These are phyloP conservation scores for Chaetops frenatus DNA, from an alignment of 2,113 vertebrate genomes.

Conservation along the genomic window DNA sequence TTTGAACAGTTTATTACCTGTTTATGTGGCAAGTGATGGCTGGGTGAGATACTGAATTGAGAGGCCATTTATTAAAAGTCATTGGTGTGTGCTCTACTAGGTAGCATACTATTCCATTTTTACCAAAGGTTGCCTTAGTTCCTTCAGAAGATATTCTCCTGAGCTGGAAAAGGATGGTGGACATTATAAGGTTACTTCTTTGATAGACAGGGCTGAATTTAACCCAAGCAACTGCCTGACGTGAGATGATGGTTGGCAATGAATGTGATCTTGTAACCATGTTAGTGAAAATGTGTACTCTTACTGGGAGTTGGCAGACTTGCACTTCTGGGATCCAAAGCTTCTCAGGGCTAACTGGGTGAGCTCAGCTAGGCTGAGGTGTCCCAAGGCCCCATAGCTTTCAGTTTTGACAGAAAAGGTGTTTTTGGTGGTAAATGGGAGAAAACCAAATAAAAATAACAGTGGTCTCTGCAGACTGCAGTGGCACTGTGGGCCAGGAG, in stretches of 20 bases:
- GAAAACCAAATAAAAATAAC: neutral
- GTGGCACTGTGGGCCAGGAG: neutral
- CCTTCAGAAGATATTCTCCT: neutral
- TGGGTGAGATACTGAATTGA: neutral
- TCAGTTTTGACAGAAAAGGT: neutral
- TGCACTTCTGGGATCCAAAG: neutral
- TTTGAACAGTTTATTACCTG: neutral
- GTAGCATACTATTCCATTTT: neutral
- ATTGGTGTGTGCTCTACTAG: neutral
- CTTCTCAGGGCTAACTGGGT: neutral
- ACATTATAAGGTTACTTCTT: neutral
- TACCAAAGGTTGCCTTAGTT: neutral
- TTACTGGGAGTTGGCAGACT: neutral
- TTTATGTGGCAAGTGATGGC: neutral
- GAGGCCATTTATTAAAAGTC: neutral
- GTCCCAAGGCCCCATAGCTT: neutral
- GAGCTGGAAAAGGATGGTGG: neutral
- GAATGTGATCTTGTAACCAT: rapidly evolving
- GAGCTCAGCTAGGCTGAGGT: neutral
- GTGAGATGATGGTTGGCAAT: neutral
- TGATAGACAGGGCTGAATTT: neutral
- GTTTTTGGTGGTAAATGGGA: neutral
- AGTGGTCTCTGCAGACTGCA: neutral
- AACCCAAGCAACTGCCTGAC: neutral
- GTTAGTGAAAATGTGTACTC: neutral